Conservation (phyloP, 2,113 vertebrate species). For the Laticauda colubrina region DNA sequence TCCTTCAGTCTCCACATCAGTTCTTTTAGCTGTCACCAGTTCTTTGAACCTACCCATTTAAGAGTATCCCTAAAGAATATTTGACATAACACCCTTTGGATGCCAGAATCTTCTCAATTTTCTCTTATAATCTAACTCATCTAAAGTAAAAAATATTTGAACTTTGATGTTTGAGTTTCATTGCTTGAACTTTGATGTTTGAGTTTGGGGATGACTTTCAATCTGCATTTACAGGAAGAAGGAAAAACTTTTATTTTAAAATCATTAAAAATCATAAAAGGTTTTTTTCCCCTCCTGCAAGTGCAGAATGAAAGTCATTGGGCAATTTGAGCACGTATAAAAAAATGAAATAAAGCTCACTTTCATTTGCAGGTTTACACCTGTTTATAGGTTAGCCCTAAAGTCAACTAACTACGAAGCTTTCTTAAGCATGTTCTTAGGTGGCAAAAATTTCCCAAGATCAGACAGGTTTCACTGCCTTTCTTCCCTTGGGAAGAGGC, state of each 20-base stretch:
- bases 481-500: neutral
- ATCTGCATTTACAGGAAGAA: neutral
- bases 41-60: neutral
- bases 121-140: neutral
- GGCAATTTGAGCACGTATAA: neutral
- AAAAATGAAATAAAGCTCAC: neutral
- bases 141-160: neutral
- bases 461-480: neutral
- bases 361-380: neutral
- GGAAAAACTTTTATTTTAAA: neutral
- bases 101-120: neutral
- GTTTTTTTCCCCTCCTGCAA: neutral
- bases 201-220: neutral
- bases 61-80: no score
- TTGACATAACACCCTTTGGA: neutral
- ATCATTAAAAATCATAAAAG: neutral
- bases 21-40: neutral
- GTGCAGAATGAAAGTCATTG: neutral
- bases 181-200: neutral
- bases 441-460: neutral
- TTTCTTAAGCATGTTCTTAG: neutral
- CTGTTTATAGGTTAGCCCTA: neutral
- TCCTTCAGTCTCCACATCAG: neutral
- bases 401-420: neutral
- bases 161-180: neutral